Conservation (phyloP, 2,888 invertebrate genomes). For the Ommatoiulus sabulosus region DNA sequence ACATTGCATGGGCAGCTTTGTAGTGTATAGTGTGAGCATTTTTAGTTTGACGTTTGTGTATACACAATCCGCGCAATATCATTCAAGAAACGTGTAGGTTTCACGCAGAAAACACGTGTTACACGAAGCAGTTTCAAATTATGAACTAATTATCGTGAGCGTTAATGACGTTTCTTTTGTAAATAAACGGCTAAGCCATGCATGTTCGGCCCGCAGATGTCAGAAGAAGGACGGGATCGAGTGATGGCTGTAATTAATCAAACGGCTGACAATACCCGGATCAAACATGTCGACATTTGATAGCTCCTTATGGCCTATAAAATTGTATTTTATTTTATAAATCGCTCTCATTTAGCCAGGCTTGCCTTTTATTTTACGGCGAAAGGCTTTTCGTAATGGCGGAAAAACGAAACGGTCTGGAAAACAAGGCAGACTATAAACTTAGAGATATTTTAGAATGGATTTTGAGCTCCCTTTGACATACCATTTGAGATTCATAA, state of each 20-base stretch:
- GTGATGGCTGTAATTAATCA: slow-evolving; percentile 14
- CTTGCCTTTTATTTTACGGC: background rate
- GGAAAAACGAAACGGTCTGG: background rate
- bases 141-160: background rate
- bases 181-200: background rate
- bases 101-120: background rate
- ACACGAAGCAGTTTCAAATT: background rate
- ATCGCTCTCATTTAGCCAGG: background rate
- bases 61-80: background rate
- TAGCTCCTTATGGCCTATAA: slow-evolving; percentile 9
- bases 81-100: background rate
- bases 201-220: background rate
- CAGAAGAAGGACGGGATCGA: background rate
- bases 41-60: background rate
- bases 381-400: background rate
- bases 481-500: slow-evolving; percentile 20
- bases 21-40: background rate
- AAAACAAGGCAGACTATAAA: background rate
- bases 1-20: background rate
- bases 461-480: slow-evolving; percentile 7
- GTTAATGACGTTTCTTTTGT: slow-evolving; percentile 16
- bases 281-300: slow-evolving; percentile 34
- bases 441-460: background rate
- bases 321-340: background rate
- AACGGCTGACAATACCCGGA: slow-evolving; percentile 2